These are phyloP conservation scores for Adrianichthys oophorus DNA, from an alignment of 2,797 vertebrate species.

Conservation along the genomic window DNA sequence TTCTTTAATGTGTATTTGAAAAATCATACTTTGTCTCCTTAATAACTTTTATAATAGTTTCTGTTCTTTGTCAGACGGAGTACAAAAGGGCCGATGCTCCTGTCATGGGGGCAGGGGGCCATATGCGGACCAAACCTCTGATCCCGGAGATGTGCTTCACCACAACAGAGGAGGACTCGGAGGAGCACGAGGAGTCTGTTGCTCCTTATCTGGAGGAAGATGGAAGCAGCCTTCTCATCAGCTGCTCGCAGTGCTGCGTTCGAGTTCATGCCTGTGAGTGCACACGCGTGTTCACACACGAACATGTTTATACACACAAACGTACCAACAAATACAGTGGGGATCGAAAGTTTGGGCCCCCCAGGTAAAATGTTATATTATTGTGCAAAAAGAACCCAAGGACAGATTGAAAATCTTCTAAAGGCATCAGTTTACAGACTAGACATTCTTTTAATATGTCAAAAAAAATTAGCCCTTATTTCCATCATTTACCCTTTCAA, in stretches of 20 bases:
- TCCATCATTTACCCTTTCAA: too few species aligned
- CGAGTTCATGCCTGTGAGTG: slow-evolving; percentile 95
- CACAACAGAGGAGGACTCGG: slow-evolving; percentile 86
- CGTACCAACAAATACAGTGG: too few species aligned
- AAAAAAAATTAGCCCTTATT: too few species aligned
- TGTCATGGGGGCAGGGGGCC: slow-evolving; percentile 58
- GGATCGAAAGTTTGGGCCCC: too few species aligned
- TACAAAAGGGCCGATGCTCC: slow-evolving; percentile 71
- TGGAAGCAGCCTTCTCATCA: slow-evolving; percentile 90
- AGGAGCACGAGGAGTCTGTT: slow-evolving; percentile 80
- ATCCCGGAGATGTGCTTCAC: slow-evolving; percentile 97
- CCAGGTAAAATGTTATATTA: too few species aligned
- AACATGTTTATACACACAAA: too few species aligned
- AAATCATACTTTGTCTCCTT: too few species aligned
- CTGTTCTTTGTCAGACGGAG: slow-evolving; percentile 77
- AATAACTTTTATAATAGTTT: neutral
- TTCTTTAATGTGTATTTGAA: too few species aligned
- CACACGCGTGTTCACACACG: neutral
- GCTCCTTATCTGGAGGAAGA: slow-evolving; percentile 89
- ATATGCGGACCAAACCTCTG: slow-evolving; percentile 85
- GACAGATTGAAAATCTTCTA: too few species aligned
- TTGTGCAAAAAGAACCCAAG: too few species aligned
- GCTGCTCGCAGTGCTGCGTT: slow-evolving; percentile 90
- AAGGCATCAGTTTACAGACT: too few species aligned
- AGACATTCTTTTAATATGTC: too few species aligned